phyloP scores from a whole-genome alignment of 2,888 invertebrate genomes.

The Cactoblastis cactorum region DNA sequence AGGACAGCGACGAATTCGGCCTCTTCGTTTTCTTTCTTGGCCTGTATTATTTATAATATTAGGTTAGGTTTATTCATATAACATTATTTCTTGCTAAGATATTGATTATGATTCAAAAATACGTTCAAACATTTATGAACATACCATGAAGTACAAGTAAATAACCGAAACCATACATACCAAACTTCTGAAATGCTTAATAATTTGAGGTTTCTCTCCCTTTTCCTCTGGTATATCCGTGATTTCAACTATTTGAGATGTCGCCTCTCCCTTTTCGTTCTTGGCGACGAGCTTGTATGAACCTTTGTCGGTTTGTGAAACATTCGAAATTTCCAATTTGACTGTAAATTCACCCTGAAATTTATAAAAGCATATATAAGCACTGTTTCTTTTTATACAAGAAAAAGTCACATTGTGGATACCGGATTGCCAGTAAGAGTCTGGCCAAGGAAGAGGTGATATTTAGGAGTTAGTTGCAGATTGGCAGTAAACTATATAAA shows the following conservation, averaged over 20 bases:
- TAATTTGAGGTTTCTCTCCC: constrained; percentile 89
- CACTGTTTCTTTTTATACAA: too few species aligned
- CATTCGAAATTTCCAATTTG: constrained; percentile 93
- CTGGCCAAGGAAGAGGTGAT: too few species aligned
- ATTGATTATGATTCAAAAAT: too few species aligned
- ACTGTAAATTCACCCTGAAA: constrained; percentile 91
- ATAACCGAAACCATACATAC: constrained; percentile 76
- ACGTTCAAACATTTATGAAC: not conserved
- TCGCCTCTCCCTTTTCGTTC: constrained; percentile 95
- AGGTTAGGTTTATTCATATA: too few species aligned
- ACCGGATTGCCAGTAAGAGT: too few species aligned
- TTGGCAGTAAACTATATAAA: too few species aligned
- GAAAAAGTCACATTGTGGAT: too few species aligned
- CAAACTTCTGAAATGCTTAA: constrained; percentile 86
- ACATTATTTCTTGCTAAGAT: too few species aligned
- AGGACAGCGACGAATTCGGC: constrained; percentile 88
- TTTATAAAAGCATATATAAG: not conserved
- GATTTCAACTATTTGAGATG: constrained; percentile 92
- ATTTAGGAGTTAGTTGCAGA: too few species aligned
- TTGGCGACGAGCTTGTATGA: constrained; percentile 93
- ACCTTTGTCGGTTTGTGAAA: constrained; percentile 90
- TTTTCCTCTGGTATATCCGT: constrained; percentile 89
- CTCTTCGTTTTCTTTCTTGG: constrained; percentile 80
- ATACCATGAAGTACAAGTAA: too few species aligned
- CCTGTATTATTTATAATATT: constrained; percentile 33